phyloP scores from a whole-genome alignment of 2,797 vertebrate genomes.

The Eleutherodactylus coqui region DNA sequence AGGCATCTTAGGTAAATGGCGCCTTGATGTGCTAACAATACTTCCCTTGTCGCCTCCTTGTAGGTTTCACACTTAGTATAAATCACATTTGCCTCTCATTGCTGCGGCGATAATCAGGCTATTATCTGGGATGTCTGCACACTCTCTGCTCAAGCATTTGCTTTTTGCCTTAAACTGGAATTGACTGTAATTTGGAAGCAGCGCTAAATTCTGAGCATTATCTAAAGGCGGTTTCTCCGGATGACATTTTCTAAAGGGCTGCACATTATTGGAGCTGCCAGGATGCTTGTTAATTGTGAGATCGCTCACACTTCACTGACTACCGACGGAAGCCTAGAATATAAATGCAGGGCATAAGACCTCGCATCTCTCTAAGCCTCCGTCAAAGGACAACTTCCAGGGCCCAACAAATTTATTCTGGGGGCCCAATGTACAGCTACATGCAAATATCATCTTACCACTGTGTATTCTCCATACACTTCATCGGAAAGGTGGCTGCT shows the following conservation, averaged over 20 bases:
- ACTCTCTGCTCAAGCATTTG: not conserved
- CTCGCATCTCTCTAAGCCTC: not conserved
- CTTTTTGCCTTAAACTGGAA: constrained; percentile 3
- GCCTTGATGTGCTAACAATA: not conserved
- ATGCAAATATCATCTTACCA: too few species aligned
- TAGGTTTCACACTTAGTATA: not conserved
- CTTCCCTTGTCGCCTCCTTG: not conserved
- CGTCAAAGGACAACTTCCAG: not conserved
- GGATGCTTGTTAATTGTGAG: constrained; percentile 19
- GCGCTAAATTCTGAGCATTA: not conserved
- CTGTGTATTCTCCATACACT: too few species aligned
- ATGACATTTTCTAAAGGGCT: constrained; percentile 33
- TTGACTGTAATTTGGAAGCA: not conserved
- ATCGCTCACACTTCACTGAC: not conserved
- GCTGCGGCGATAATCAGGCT: too few species aligned
- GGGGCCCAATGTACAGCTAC: too few species aligned
- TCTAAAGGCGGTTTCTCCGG: not conserved
- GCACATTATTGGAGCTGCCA: constrained; percentile 5
- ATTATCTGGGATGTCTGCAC: not conserved
- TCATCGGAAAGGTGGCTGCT: too few species aligned
- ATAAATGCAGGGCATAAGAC: not conserved
- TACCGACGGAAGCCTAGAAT: not conserved
- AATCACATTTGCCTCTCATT: not conserved
- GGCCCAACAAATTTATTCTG: too few species aligned
- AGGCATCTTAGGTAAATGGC: not conserved